A percentile compares a stretch with the other conserved stretches of the same genome.
These are phyloP conservation scores for Sycophaga agraensis DNA, from an alignment of 1,140 invertebrate genomes.

Conservation along the genomic window DNA sequence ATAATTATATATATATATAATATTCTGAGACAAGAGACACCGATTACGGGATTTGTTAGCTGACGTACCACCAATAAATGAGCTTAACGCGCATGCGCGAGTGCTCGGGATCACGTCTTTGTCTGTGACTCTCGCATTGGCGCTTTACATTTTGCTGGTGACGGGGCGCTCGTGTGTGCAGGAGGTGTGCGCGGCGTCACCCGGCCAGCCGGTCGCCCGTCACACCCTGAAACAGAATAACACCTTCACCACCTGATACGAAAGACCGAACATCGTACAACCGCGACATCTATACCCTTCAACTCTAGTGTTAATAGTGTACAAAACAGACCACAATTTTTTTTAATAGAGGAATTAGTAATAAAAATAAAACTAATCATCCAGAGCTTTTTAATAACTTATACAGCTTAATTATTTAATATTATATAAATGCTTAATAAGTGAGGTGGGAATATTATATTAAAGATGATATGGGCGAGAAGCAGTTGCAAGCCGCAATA, in stretches of 20 bases:
- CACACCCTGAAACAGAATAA: constrained; percentile 59
- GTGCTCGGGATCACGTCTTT: constrained; percentile 8
- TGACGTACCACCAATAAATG: constrained; percentile 53
- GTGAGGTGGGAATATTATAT: too few species aligned
- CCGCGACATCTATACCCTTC: too few species aligned
- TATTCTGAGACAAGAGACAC: constrained; percentile 49
- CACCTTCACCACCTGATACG: constrained; percentile 36
- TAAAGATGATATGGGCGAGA: too few species aligned
- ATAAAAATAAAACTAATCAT: too few species aligned
- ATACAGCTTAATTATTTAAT: too few species aligned
- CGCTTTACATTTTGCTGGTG: constrained; percentile 11
- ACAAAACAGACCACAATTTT: too few species aligned
- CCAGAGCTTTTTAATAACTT: too few species aligned
- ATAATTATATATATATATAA: constrained; percentile 28
- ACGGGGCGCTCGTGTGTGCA: constrained; percentile 29
- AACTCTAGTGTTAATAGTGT: too few species aligned
- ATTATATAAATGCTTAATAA: too few species aligned
- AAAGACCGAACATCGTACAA: too few species aligned
- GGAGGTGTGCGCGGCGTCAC: constrained; percentile 57
- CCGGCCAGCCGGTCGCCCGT: constrained; percentile 59
- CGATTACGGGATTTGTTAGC: constrained; percentile 48
- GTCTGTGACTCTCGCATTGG: constrained; percentile 2
- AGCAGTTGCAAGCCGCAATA: too few species aligned
- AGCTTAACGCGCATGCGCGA: background rate
- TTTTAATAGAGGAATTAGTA: too few species aligned